Evolutionary conservation across 2,888 invertebrate species (phyloP).

Genomic region (Ormyrus pomaceus): DNA sequence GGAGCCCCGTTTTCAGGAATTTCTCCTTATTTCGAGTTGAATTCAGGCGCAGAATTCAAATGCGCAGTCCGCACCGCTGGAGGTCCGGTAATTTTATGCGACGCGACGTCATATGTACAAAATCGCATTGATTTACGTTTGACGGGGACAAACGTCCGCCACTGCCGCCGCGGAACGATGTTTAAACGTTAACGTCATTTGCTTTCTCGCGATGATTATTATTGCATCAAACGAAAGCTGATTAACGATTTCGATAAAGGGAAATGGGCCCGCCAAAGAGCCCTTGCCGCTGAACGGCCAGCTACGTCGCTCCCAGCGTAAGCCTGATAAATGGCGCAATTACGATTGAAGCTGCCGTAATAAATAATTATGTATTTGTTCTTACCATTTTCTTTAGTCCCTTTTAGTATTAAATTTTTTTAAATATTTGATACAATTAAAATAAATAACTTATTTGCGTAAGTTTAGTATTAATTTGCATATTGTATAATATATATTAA

Average conservation of each 20-base stretch:
- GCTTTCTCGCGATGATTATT: conserved; percentile 19
- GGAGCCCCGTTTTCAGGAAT: conserved; percentile 12
- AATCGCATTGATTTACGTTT: conserved; percentile 46
- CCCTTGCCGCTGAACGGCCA: no score
- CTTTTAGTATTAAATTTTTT: no score
- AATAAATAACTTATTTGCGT: no score
- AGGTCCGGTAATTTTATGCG: conserved; percentile 42
- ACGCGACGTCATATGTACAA: conserved; percentile 28
- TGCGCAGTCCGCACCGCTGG: neutral
- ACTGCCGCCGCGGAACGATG: conserved; percentile 21
- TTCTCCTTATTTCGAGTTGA: conserved; percentile 22
- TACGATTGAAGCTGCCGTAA: no score
- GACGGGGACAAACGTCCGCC: conserved; percentile 17
- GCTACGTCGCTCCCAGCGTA: no score
- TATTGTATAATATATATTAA: no score
- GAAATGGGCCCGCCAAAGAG: neutral
- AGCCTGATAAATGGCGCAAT: no score
- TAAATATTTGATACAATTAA: no score
- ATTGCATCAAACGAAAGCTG: conserved; percentile 29
- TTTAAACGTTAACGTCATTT: conserved; percentile 19
- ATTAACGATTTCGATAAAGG: conserved; percentile 32
- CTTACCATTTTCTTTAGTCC: no score
- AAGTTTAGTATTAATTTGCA: no score
- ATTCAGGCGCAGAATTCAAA: conserved; percentile 23
- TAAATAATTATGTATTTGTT: no score